Evolutionary conservation across 2,888 invertebrate species (phyloP).

Genomic region (Apodemia zela): DNA sequence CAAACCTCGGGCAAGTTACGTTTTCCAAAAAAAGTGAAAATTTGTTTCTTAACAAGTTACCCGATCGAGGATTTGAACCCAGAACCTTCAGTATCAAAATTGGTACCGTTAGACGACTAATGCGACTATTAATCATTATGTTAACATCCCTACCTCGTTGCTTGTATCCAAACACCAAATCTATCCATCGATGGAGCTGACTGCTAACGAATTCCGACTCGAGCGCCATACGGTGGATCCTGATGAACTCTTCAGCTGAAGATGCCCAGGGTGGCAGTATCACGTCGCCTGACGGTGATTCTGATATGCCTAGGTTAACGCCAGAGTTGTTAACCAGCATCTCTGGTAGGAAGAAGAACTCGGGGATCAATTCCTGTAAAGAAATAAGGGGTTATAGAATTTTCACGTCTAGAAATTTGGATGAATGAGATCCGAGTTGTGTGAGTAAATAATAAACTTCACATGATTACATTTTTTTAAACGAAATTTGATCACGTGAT

Average conservation of each 20-base stretch:
- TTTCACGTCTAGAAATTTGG: background rate
- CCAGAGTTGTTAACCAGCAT: constrained; percentile 94
- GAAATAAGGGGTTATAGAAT: background rate
- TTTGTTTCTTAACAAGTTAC: too few species aligned
- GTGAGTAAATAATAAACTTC: too few species aligned
- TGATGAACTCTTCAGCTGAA: constrained; percentile 97
- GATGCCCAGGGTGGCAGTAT: constrained; percentile 98
- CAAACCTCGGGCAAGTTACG: too few species aligned
- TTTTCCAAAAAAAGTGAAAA: too few species aligned
- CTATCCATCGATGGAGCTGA: constrained; percentile 99
- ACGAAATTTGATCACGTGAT: too few species aligned
- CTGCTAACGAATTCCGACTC: constrained; percentile 99
- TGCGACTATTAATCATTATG: too few species aligned
- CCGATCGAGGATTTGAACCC: too few species aligned
- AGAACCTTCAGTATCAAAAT: too few species aligned
- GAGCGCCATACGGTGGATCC: constrained; percentile 98
- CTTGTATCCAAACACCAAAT: constrained; percentile 99
- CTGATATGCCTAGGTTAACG: constrained; percentile 93
- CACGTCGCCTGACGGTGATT: constrained; percentile 92
- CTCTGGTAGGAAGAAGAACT: constrained; percentile 99
- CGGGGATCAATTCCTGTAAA: constrained; percentile 95
- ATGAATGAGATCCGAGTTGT: background rate
- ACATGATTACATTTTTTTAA: too few species aligned
- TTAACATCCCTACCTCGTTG: constrained; percentile 87
- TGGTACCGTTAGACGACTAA: too few species aligned